A percentile compares a stretch with the other conserved stretches of the same genome.
Evolutionary conservation across 2,888 invertebrate species (phyloP).

Genomic region (Drosophila atripex): DNA sequence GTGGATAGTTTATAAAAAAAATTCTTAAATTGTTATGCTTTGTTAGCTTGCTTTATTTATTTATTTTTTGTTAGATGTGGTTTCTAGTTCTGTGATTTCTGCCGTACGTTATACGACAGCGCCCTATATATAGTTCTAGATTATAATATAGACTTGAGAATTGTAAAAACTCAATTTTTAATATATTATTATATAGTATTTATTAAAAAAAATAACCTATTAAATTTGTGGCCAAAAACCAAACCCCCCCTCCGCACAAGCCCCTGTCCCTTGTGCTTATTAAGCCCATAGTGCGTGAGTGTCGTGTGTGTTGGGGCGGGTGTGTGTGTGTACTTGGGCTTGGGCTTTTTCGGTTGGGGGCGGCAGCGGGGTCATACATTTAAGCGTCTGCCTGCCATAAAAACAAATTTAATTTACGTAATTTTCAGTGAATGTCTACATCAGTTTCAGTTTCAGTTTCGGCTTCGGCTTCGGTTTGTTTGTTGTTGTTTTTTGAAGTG

Average conservation of each 20-base stretch:
- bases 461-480: conserved; percentile 3
- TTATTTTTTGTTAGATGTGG: no score
- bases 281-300: conserved; percentile 54
- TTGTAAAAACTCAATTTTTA: no score
- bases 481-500: conserved; percentile 49
- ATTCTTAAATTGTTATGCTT: no score
- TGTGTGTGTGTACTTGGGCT: conserved; percentile 7
- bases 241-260: neutral
- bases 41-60: no score
- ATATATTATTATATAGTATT: no score
- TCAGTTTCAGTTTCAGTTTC: conserved; percentile 73
- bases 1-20: no score
- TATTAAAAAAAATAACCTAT: no score
- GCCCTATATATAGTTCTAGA: no score
- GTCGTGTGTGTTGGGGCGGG: conserved; percentile 15
- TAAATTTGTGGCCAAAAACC: no score
- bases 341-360: conserved; percentile 6
- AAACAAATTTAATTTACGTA: conserved; percentile 80
- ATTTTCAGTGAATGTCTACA: conserved; percentile 79
- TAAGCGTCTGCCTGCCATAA: conserved; percentile 71
- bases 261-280: conserved; percentile 51
- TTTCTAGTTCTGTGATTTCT: no score
- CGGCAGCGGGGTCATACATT: conserved; percentile 31
- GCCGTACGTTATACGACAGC: no score
- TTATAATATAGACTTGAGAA: no score